phyloP scores from a whole-genome alignment of 2,888 invertebrate genomes.

The Agrilus cyanescens region DNA sequence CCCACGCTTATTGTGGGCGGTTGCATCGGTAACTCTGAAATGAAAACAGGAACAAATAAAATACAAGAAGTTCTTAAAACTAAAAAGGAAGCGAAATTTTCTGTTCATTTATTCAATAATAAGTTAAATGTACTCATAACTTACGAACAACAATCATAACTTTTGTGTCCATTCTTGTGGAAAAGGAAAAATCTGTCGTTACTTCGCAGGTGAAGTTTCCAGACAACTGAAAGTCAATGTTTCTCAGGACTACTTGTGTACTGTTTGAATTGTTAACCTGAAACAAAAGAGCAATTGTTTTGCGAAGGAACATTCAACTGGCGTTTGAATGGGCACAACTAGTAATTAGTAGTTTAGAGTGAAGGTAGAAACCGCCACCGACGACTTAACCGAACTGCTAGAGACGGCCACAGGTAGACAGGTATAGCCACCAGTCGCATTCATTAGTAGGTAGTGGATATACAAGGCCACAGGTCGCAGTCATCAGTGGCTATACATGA shows the following conservation, averaged over 20 bases:
- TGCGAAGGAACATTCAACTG: neutral
- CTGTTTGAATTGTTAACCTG: slow-evolving; percentile 63
- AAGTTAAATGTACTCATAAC: slow-evolving; percentile 24
- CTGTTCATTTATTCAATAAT: neutral
- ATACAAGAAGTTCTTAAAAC: neutral
- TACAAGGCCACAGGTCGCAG: too few species aligned
- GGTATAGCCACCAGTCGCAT: too few species aligned
- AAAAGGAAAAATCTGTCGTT: slow-evolving; percentile 56
- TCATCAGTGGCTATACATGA: too few species aligned
- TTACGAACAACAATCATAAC: slow-evolving; percentile 67
- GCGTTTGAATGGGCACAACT: too few species aligned
- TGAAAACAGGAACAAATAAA: slow-evolving; percentile 3
- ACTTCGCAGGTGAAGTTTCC: slow-evolving; percentile 75
- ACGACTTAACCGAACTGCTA: too few species aligned
- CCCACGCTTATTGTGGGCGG: slow-evolving; percentile 60
- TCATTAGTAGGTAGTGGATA: too few species aligned
- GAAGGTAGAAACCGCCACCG: too few species aligned
- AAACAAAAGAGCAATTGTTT: slow-evolving; percentile 21
- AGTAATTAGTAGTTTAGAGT: too few species aligned
- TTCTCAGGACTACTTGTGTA: slow-evolving; percentile 57
- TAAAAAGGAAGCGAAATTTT: neutral
- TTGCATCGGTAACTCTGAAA: slow-evolving; percentile 55
- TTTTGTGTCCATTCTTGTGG: slow-evolving; percentile 51
- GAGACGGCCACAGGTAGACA: too few species aligned
- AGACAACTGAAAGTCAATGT: slow-evolving; percentile 56